These are phyloP conservation scores for Antitype chi DNA, from an alignment of 2,888 invertebrate genomes.

Conservation along the genomic window DNA sequence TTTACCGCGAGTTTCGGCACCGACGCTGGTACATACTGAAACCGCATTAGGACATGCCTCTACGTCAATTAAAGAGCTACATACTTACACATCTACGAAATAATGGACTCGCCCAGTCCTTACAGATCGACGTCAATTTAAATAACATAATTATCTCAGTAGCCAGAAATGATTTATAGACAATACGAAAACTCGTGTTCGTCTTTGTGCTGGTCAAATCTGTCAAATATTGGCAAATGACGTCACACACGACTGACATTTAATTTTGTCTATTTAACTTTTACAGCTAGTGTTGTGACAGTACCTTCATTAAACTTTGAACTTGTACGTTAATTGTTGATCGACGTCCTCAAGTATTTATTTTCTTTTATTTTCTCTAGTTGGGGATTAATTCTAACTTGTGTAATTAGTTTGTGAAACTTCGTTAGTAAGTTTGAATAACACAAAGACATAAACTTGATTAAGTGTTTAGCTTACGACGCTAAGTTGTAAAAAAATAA, in stretches of 20 bases:
- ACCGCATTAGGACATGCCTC: slow-evolving; percentile 77
- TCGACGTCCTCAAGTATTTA: slow-evolving; percentile 23
- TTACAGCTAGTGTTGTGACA: neutral
- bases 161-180: neutral
- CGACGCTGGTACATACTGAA: slow-evolving; percentile 84
- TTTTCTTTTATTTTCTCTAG: slow-evolving; percentile 6
- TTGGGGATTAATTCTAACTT: slow-evolving; percentile 27
- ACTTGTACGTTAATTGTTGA: slow-evolving; percentile 10
- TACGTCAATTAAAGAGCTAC: slow-evolving; percentile 72
- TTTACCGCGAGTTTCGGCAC: slow-evolving; percentile 85
- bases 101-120: slow-evolving; percentile 39
- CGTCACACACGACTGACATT: neutral
- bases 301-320: neutral
- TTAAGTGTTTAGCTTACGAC: slow-evolving; percentile 1
- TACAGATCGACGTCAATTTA: slow-evolving; percentile 1
- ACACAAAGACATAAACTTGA: slow-evolving; percentile 22
- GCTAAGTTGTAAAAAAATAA: neutral
- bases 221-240: slow-evolving; percentile 5
- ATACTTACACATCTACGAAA: slow-evolving; percentile 43
- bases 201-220: neutral
- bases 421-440: slow-evolving; percentile 36
- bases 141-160: neutral
- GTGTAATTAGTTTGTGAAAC: slow-evolving; percentile 25
- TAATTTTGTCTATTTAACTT: neutral
- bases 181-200: neutral